A percentile compares a stretch with the other conserved stretches of the same genome.
phyloP scores from a whole-genome alignment of 1,140 invertebrate species.

The Cardiocondyla obscurior region DNA sequence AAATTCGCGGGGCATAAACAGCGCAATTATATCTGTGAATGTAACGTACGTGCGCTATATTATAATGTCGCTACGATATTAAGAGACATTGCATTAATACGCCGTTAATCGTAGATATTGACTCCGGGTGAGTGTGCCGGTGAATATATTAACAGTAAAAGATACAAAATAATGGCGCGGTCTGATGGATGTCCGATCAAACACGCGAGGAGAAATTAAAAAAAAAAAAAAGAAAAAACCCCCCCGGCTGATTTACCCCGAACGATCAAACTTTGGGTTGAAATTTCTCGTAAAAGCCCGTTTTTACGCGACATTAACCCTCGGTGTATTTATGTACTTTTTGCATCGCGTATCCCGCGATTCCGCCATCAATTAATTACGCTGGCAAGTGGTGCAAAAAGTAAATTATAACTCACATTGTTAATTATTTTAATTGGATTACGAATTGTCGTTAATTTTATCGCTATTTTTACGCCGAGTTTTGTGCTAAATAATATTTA shows the following conservation, averaged over 20 bases:
- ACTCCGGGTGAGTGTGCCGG: background rate
- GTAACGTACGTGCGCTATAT: background rate
- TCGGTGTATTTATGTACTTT: background rate
- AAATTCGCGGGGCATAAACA: slow-evolving; percentile 26
- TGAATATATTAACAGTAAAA: background rate
- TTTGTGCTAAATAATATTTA: background rate
- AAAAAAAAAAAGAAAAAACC: too few relatives aligned
- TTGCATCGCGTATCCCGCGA: background rate
- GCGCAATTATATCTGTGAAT: slow-evolving; percentile 40
- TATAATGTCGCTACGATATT: slow-evolving; percentile 15
- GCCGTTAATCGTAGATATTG: slow-evolving; percentile 20
- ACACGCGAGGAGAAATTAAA: background rate
- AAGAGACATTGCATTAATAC: too few relatives aligned
- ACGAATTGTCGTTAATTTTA: background rate
- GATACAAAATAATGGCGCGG: background rate
- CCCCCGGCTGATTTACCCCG: background rate
- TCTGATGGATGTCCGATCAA: background rate
- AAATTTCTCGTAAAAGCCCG: slow-evolving; percentile 39
- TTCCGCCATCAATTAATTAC: slow-evolving; percentile 26
- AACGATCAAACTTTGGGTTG: slow-evolving; percentile 7
- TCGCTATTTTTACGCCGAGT: background rate
- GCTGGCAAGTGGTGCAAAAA: background rate
- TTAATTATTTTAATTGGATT: slow-evolving; percentile 4
- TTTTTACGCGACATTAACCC: slow-evolving; percentile 34
- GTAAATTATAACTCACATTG: background rate